Evolutionary conservation across 2,113 vertebrate genomes (phyloP).

Genomic region (Brienomyrus brachyistius): DNA sequence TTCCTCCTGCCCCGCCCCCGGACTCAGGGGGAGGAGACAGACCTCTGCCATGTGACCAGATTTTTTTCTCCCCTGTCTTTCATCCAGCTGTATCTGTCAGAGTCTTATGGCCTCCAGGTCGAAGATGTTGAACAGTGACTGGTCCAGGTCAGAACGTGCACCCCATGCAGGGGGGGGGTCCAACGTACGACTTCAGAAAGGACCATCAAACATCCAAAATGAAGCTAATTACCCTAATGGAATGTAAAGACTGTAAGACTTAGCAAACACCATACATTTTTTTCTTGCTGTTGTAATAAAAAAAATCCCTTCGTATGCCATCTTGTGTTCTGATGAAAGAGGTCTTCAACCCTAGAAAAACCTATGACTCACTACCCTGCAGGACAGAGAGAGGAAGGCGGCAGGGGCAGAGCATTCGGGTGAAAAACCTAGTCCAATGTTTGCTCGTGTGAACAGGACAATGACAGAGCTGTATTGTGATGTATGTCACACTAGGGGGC

Average conservation of each 20-base stretch:
- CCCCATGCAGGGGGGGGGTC: slow-evolving; percentile 41
- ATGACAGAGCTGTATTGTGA: neutral
- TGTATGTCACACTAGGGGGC: neutral
- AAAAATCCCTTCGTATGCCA: slow-evolving; percentile 26
- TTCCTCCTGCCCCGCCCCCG: slow-evolving; percentile 29
- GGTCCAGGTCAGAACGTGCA: slow-evolving; percentile 80
- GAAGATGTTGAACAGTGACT: slow-evolving; percentile 85
- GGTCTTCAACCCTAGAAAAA: slow-evolving; percentile 60
- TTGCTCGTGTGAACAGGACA: neutral
- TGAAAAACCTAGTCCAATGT: neutral
- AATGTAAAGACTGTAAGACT: slow-evolving; percentile 67
- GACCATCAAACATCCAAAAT: slow-evolving; percentile 28
- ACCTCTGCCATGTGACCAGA: slow-evolving; percentile 30
- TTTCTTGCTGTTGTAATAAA: slow-evolving; percentile 30
- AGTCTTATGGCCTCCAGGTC: slow-evolving; percentile 82
- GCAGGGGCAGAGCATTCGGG: slow-evolving; percentile 31
- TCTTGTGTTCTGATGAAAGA: slow-evolving; percentile 21
- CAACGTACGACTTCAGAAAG: slow-evolving; percentile 55
- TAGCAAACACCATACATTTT: slow-evolving; percentile 43
- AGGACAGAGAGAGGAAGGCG: neutral
- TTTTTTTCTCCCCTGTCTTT: slow-evolving; percentile 34
- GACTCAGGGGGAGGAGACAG: slow-evolving; percentile 15
- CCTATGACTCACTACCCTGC: slow-evolving; percentile 39
- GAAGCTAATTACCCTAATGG: slow-evolving; percentile 60
- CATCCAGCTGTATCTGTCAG: slow-evolving; percentile 45